These are phyloP conservation scores for Aradus depressus DNA, from an alignment of 2,888 invertebrate genomes.

Conservation along the genomic window DNA sequence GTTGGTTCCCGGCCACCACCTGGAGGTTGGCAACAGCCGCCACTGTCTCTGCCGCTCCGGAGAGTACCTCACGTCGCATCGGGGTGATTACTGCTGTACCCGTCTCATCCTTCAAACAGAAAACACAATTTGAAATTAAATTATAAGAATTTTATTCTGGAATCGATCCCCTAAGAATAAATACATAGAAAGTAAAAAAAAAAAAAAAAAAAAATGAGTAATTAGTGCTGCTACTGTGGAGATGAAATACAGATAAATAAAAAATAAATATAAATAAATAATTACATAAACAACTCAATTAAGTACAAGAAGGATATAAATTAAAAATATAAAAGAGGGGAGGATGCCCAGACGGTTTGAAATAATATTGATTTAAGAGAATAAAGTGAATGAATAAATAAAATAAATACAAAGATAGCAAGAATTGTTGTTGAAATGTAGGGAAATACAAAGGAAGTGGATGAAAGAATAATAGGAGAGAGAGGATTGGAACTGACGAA, in stretches of 20 bases:
- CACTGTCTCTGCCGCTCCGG: constrained; percentile 36
- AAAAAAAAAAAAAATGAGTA: neutral
- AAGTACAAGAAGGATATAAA: too few species aligned
- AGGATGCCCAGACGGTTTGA: too few species aligned
- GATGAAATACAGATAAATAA: neutral
- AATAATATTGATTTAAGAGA: too few species aligned
- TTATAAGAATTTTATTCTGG: neutral
- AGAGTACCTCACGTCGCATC: constrained; percentile 19
- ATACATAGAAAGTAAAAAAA: neutral
- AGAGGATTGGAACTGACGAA: too few species aligned
- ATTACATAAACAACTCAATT: too few species aligned
- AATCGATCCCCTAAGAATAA: neutral
- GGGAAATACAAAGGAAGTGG: too few species aligned
- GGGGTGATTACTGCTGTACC: constrained; percentile 16
- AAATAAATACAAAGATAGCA: too few species aligned
- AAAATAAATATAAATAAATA: neutral
- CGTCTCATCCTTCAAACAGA: neutral
- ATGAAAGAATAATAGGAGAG: too few species aligned
- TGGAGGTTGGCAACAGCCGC: constrained; percentile 38
- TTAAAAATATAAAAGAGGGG: too few species aligned
- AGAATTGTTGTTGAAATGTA: too few species aligned
- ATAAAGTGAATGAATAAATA: too few species aligned
- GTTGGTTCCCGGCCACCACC: constrained; percentile 31
- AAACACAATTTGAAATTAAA: neutral
- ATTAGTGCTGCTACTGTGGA: neutral